Evolutionary conservation across 2,113 vertebrate species (phyloP).

Genomic region (Tonatia bakeri): DNA sequence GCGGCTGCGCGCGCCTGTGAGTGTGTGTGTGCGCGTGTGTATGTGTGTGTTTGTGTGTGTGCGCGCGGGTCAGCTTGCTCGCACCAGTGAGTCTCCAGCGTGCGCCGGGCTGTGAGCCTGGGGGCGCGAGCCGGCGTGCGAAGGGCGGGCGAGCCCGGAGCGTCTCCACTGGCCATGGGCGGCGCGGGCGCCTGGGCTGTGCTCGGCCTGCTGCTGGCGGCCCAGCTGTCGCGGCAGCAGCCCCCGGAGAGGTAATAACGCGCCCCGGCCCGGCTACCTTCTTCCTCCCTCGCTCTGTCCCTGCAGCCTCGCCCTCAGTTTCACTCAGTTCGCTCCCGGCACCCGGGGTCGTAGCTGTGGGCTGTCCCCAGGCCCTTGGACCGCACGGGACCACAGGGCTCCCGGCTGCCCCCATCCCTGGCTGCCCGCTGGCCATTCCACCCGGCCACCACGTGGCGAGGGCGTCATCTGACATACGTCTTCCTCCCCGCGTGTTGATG

Average conservation of each 20-base stretch:
- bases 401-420: no score
- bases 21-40: rapidly evolving
- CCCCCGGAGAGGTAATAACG: slow-evolving; percentile 84
- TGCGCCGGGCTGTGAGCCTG: background rate
- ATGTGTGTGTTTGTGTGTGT: rapidly evolving
- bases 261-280: background rate
- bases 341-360: background rate
- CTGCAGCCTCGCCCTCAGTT: background rate
- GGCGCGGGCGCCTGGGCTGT: slow-evolving; percentile 74
- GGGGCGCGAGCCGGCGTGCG: background rate
- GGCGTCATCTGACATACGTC: background rate
- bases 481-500: background rate
- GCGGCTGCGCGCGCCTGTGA: background rate
- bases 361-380: background rate
- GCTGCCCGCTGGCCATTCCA: background rate
- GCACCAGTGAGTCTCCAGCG: background rate
- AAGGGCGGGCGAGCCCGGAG: background rate
- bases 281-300: background rate
- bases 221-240: slow-evolving; percentile 76
- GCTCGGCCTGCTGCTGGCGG: slow-evolving; percentile 76
- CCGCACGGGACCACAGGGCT: background rate
- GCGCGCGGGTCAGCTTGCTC: background rate
- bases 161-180: slow-evolving; percentile 77
- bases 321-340: background rate
- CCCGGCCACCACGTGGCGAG: slow-evolving; percentile 37